These are phyloP conservation scores for Glomeris marginata DNA, from an alignment of 2,888 invertebrate species.

Conservation along the genomic window DNA sequence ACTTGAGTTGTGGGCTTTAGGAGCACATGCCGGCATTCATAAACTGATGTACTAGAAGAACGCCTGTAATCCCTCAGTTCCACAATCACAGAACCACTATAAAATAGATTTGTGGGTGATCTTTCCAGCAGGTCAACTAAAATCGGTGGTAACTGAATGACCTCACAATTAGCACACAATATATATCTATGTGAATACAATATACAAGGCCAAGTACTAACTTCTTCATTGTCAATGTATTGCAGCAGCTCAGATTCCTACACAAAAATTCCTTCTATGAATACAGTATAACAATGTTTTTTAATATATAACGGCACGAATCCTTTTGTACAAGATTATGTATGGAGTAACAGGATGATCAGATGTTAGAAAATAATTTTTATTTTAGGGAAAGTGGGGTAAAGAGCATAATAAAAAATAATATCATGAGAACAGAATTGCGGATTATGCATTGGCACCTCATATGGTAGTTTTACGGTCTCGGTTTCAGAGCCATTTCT, in stretches of 20 bases:
- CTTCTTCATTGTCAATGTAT: conserved; percentile 75
- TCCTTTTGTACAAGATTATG: too few relatives aligned
- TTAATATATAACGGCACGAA: too few relatives aligned
- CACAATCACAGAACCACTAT: conserved; percentile 32
- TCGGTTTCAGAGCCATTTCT: conserved; percentile 21
- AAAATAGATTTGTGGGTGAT: conserved; percentile 25
- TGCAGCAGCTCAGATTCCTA: conserved; percentile 61
- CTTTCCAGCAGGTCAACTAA: conserved; percentile 47
- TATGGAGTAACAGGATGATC: too few relatives aligned
- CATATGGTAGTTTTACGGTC: conserved; percentile 46
- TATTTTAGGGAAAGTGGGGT: background rate
- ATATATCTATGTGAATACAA: background rate
- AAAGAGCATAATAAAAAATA: background rate
- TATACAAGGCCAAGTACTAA: conserved; percentile 16
- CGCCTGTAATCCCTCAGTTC: conserved; percentile 31
- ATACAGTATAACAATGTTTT: too few relatives aligned
- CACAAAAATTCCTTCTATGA: conserved; percentile 17
- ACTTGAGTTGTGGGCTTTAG: conserved; percentile 30
- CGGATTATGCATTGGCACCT: conserved; percentile 32
- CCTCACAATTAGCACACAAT: background rate
- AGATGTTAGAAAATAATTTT: background rate
- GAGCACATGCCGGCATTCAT: conserved; percentile 27
- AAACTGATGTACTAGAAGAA: conserved; percentile 18
- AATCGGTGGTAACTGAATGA: conserved; percentile 50
- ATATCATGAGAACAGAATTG: background rate